Conservation (phyloP, 2,113 vertebrate genomes). For the Aix galericulata region DNA sequence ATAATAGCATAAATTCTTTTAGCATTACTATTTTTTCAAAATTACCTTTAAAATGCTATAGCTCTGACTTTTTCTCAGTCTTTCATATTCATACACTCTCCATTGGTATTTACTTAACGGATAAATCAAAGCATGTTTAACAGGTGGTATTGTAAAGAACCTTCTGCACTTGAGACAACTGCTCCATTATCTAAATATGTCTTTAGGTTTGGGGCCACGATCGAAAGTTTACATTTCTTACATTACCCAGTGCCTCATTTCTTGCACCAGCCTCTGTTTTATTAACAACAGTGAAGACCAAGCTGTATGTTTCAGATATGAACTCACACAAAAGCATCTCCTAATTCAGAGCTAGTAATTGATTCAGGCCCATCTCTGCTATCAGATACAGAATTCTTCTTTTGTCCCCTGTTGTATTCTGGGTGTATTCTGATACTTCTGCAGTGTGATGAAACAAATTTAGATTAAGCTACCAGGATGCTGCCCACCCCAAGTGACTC, state of each 20-base stretch:
- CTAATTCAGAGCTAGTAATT: not conserved
- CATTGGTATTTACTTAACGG: not conserved
- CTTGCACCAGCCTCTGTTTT: not conserved
- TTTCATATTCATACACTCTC: not conserved
- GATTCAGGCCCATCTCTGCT: not conserved
- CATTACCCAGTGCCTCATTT: not conserved
- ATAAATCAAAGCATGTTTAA: not conserved
- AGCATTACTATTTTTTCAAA: not conserved
- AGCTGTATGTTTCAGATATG: rapidly evolving
- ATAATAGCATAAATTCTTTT: not conserved
- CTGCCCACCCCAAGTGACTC: not conserved
- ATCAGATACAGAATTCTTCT: not conserved
- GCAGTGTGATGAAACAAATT: not conserved
- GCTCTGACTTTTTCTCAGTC: not conserved
- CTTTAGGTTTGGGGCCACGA: not conserved
- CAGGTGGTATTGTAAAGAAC: not conserved
- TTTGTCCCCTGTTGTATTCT: not conserved
- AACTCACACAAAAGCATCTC: not conserved
- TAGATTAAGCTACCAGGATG: not conserved
- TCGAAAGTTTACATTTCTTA: not conserved
- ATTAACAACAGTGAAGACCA: not conserved
- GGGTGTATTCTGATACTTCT: not conserved
- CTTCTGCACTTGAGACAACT: not conserved
- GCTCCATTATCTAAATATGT: not conserved
- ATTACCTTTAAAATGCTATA: not conserved